Percentiles rank a stretch among this genome's conserved stretches.
phyloP scores from a whole-genome alignment of 2,888 invertebrate genomes.

The Synanthedon myopaeformis region DNA sequence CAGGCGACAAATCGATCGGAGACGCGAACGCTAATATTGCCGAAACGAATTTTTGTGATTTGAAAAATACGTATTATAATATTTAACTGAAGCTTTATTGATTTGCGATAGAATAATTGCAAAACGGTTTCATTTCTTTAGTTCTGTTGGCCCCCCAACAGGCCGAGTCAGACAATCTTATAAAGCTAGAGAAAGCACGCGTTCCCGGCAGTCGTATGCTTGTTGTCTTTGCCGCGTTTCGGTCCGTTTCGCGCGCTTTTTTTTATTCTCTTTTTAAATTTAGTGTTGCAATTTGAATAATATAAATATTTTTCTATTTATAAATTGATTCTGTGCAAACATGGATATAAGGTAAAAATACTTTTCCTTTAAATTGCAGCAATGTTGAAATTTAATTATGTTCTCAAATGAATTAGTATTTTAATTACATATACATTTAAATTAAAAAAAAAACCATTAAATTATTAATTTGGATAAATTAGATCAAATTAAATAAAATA shows the following conservation, averaged over 20 bases:
- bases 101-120: slow-evolving; percentile 41
- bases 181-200: slow-evolving; percentile 64
- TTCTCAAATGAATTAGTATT: too few species aligned
- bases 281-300: slow-evolving; percentile 31
- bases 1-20: neutral
- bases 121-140: slow-evolving; percentile 54
- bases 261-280: slow-evolving; percentile 29
- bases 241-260: slow-evolving; percentile 39
- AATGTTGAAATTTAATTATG: neutral
- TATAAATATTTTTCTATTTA: slow-evolving; percentile 21
- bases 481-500: too few species aligned
- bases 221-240: slow-evolving; percentile 18
- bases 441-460: too few species aligned
- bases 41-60: slow-evolving; percentile 5
- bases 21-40: slow-evolving; percentile 1
- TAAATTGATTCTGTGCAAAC: slow-evolving; percentile 15
- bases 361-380: slow-evolving; percentile 5
- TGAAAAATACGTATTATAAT: slow-evolving; percentile 4
- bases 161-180: slow-evolving; percentile 35
- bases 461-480: too few species aligned
- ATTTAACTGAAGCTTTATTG: slow-evolving; percentile 30
- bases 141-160: slow-evolving; percentile 45
- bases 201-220: slow-evolving; percentile 32
- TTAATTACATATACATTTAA: too few species aligned
- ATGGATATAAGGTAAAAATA: slow-evolving; percentile 50